A percentile compares a stretch with the other conserved stretches of the same genome.
These are phyloP conservation scores for Melanotaenia boesemani DNA, from an alignment of 2,797 vertebrate species.

Conservation along the genomic window DNA sequence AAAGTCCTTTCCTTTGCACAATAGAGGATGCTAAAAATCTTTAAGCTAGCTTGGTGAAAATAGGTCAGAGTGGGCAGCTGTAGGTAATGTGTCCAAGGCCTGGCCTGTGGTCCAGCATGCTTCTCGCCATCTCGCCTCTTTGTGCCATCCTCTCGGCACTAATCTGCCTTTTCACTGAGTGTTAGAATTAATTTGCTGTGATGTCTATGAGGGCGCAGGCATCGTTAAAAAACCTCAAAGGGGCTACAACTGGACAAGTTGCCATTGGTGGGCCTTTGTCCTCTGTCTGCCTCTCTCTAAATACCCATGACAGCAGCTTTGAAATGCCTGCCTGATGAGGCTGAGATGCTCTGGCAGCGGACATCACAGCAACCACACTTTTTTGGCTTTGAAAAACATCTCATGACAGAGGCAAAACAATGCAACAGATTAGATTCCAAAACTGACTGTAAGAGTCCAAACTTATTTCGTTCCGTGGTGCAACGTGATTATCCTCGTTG, in stretches of 20 bases:
- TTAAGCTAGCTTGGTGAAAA: conserved; percentile 86
- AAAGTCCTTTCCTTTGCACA: conserved; percentile 72
- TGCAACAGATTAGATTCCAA: conserved; percentile 47
- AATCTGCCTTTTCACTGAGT: conserved; percentile 94
- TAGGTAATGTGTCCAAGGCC: conserved; percentile 85
- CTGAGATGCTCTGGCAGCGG: conserved; percentile 65
- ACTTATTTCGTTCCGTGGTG: conserved; percentile 38
- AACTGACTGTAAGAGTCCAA: conserved; percentile 40
- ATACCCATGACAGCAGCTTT: conserved; percentile 79
- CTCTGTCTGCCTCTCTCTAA: conserved; percentile 72
- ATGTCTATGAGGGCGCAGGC: conserved; percentile 90
- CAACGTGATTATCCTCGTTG: conserved; percentile 50
- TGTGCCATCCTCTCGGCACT: conserved; percentile 85
- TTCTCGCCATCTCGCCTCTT: conserved; percentile 80
- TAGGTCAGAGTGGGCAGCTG: conserved; percentile 89
- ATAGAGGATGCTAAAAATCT: conserved; percentile 87
- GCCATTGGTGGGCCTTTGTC: conserved; percentile 83
- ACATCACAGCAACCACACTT: conserved; percentile 64
- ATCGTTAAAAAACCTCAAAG: conserved; percentile 89
- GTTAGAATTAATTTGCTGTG: conserved; percentile 92
- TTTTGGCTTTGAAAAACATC: conserved; percentile 67
- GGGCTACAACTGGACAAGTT: conserved; percentile 84
- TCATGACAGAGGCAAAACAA: conserved; percentile 71
- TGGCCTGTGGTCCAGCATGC: conserved; percentile 84
- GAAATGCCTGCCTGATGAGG: conserved; percentile 75